Evolutionary conservation across 1,140 invertebrate genomes (phyloP).

Genomic region (Harlomillsia oculata): DNA sequence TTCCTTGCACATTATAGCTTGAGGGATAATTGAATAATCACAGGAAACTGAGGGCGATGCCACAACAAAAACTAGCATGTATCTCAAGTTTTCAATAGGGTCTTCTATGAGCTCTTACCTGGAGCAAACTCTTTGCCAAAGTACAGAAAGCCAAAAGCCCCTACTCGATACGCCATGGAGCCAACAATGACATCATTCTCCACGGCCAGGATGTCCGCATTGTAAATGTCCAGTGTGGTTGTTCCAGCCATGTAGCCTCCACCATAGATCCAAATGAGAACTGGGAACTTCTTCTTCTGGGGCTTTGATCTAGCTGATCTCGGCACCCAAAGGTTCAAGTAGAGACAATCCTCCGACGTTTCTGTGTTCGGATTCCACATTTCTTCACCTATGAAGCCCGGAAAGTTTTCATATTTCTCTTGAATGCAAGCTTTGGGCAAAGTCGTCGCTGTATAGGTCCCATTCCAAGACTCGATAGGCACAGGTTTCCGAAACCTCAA

Average conservation of each 20-base stretch:
- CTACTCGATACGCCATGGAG: conserved; percentile 80
- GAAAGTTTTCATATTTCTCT: conserved; percentile 76
- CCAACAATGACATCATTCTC: conserved; percentile 73
- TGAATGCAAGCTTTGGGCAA: conserved; percentile 65
- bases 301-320: conserved; percentile 48
- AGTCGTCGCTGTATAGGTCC: conserved; percentile 61
- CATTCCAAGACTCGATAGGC: conserved; percentile 74
- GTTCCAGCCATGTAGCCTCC: conserved; percentile 87
- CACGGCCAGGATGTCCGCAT: conserved; percentile 72
- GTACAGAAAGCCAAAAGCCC: conserved; percentile 82
- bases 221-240: conserved; percentile 77
- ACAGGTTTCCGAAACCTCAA: conserved; percentile 77
- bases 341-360: conserved; percentile 85
- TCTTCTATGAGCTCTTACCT: conserved; percentile 60
- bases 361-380: conserved; percentile 94
- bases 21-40: no score
- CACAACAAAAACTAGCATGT: background rate
- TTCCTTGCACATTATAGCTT: no score
- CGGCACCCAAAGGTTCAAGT: conserved; percentile 85
- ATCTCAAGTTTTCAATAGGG: background rate
- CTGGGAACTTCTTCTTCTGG: conserved; percentile 46
- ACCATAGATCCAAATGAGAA: conserved; percentile 62
- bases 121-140: conserved; percentile 47
- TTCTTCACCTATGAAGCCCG: conserved; percentile 77
- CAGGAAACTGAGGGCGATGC: background rate